Evolutionary conservation across 2,888 invertebrate species (phyloP).

Genomic region (Nymphalis urticae): DNA sequence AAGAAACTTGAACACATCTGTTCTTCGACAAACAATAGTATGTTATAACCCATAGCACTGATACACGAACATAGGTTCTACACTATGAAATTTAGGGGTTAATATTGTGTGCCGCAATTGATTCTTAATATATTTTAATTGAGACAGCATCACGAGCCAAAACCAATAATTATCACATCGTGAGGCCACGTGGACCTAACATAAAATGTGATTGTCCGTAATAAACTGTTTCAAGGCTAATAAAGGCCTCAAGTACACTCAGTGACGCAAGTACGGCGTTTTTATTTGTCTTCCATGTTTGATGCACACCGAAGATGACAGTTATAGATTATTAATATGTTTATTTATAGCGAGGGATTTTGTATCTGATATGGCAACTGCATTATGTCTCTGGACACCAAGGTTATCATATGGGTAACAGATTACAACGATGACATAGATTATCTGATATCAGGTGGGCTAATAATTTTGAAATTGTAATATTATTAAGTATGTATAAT

Average conservation of each 20-base stretch:
- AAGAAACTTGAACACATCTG: conserved; percentile 15
- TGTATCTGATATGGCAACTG: conserved; percentile 15
- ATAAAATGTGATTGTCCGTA: conserved; percentile 28
- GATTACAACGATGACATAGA: background rate
- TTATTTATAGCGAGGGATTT: conserved; percentile 18
- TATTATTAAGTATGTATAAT: too few species aligned
- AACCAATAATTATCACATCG: conserved; percentile 31
- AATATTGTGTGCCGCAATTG: background rate
- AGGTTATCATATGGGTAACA: background rate
- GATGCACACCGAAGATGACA: conserved; percentile 24
- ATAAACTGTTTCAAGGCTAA: conserved; percentile 26
- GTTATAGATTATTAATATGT: conserved; percentile 17
- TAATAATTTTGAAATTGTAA: too few species aligned
- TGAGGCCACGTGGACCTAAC: conserved; percentile 31
- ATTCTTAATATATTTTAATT: conserved; percentile 8
- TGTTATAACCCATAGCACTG: background rate
- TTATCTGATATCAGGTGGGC: background rate
- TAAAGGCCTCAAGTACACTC: conserved; percentile 22
- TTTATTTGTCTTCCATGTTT: conserved; percentile 30
- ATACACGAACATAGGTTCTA: conserved; percentile 9
- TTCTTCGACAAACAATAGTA: conserved; percentile 13
- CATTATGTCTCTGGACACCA: background rate
- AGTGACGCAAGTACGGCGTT: conserved; percentile 30
- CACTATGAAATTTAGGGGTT: background rate
- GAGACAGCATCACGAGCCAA: conserved; percentile 27